A percentile compares a stretch with the other conserved stretches of the same genome.
phyloP scores from a whole-genome alignment of 2,888 invertebrate genomes.

The Troilus luridus region DNA sequence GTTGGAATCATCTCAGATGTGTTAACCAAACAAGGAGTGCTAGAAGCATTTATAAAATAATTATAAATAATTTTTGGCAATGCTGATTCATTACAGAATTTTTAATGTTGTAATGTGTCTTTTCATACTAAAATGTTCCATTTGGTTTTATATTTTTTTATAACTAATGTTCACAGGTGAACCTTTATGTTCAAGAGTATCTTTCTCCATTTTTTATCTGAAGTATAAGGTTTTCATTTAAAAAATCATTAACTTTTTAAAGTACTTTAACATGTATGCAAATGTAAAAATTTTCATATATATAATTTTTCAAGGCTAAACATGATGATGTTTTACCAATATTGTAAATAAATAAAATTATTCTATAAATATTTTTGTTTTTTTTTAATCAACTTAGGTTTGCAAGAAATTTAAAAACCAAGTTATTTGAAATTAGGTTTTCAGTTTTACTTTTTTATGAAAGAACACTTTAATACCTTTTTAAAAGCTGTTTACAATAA shows the following conservation, averaged over 20 bases:
- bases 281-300: neutral
- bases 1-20: neutral
- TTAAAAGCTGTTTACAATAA: neutral
- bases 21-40: neutral
- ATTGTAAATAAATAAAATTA: neutral
- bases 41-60: neutral
- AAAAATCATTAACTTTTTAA: neutral
- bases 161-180: neutral
- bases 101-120: neutral
- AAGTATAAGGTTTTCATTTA: neutral
- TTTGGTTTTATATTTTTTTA: neutral
- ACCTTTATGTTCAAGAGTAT: neutral
- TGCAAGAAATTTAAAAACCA: too few relatives aligned
- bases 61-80: neutral
- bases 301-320: neutral
- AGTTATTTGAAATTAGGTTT: too few relatives aligned
- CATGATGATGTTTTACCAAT: neutral
- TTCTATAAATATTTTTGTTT: neutral
- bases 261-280: too few relatives aligned
- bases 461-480: neutral
- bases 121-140: neutral
- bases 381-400: too few relatives aligned
- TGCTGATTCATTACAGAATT: neutral
- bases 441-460: too few relatives aligned
- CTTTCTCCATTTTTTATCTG: neutral